Evolutionary conservation across 2,797 vertebrate genomes (phyloP).

Genomic region (Crenuchus spilurus): DNA sequence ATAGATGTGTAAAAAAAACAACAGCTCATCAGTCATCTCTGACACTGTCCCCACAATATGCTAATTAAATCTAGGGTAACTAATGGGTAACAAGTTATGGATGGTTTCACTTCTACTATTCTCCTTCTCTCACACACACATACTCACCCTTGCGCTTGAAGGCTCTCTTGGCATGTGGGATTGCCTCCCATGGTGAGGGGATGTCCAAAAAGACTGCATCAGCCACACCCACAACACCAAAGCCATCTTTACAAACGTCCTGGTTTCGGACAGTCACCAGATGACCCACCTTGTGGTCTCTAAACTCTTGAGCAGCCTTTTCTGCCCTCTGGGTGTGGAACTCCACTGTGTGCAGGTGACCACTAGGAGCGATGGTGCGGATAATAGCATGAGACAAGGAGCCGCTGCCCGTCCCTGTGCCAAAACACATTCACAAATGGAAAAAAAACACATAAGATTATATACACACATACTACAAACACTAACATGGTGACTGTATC

Average conservation of each 20-base stretch:
- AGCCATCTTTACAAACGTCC: slow-evolving; percentile 93
- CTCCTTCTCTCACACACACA: neutral
- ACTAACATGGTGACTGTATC: no score
- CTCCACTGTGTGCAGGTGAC: slow-evolving; percentile 95
- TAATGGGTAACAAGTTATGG: neutral
- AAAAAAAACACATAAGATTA: no score
- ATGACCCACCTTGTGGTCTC: slow-evolving; percentile 86
- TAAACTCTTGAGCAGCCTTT: slow-evolving; percentile 89
- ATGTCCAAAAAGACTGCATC: slow-evolving; percentile 97
- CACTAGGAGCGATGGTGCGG: slow-evolving; percentile 90
- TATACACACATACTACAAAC: no score
- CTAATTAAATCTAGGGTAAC: neutral
- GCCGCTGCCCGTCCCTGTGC: slow-evolving; percentile 91
- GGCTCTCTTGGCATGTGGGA: slow-evolving; percentile 87
- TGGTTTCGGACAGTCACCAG: slow-evolving; percentile 94
- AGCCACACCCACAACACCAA: slow-evolving; percentile 85
- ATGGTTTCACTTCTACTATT: no score
- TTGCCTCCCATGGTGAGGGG: slow-evolving; percentile 95
- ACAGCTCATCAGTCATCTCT: neutral
- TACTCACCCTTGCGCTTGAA: slow-evolving; percentile 87
- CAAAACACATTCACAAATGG: slow-evolving; percentile 1
- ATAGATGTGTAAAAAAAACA: no score
- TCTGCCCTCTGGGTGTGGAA: slow-evolving; percentile 94
- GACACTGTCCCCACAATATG: neutral
- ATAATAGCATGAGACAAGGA: slow-evolving; percentile 95